Evolutionary conservation across 2,797 vertebrate genomes (phyloP), one percentile per base, ranked within the genome.

Genomic region (Alcedo quadribrachys): DNA sequence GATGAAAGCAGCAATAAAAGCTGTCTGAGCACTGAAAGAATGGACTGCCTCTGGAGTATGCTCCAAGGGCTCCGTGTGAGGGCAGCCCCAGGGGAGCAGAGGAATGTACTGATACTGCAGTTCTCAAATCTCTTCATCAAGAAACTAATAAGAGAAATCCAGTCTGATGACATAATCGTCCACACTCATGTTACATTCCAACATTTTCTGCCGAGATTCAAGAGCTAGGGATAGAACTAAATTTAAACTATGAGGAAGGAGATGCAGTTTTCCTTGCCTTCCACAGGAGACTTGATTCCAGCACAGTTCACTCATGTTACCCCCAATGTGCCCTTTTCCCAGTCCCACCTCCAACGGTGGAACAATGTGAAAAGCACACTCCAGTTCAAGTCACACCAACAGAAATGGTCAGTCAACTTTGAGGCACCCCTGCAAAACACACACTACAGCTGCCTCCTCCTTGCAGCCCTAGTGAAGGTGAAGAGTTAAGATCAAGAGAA

Each of bases 81-180:
- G 15, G 51, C 65, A 65, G 5, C 37, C 93, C 88, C 88, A 43
- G 61, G 63, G 94, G 93, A 80, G n/a, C 0, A 10, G 25, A 83
- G 32, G 81, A 94, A 92, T 51, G 82, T 8, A 84, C 62, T 22
- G 63, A 87, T 61, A 51, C 63, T 69, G n/a, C 70, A 54, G 10
- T 54, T 54, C 51, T 54, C 51, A 54, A 54, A 54, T n/a, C 30
- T 17, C 51, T n/a, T 12, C 51, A 54, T 30, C 17, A 12, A 54
- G 27, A 54, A 86, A 80, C 81, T 68, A 50, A 18, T 51, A 85
- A 57, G 71, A 92, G 81, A 93, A 95, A 94, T 90, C 92, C 94
- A 95, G 86, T 14, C 90, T 82, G 81, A 65, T 93, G 90, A 95
- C 92, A 85, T 93, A 90, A 94, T 7, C 65, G 61, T 57, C 50